A percentile compares a stretch with the other conserved stretches of the same genome.
These are phyloP conservation scores for Oenanthe oenanthe DNA, from an alignment of 2,113 vertebrate species.

Conservation along the genomic window DNA sequence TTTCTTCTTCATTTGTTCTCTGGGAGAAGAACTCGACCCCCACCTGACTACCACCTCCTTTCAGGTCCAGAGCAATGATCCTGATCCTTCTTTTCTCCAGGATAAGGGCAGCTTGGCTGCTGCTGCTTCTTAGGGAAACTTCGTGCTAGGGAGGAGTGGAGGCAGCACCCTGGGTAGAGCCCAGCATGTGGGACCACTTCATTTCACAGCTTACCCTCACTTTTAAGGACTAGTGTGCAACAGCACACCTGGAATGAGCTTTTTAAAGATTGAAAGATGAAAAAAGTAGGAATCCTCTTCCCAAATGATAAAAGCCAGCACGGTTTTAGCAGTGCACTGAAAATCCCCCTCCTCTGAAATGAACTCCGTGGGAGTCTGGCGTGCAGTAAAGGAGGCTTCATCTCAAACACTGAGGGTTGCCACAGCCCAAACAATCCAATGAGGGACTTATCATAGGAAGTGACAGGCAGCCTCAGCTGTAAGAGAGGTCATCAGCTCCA, in stretches of 20 bases:
- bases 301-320: background rate
- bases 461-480: background rate
- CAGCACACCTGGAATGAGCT: background rate
- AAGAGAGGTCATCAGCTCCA: background rate
- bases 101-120: background rate
- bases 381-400: background rate
- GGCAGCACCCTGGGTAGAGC: conserved; percentile 21
- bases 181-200: background rate
- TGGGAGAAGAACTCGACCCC: accelerated
- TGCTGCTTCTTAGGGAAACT: background rate
- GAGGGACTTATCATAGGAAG: conserved; percentile 17
- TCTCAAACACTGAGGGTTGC: background rate
- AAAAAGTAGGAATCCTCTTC: background rate
- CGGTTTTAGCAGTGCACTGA: background rate
- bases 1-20: background rate
- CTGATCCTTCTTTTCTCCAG: background rate
- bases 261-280: background rate
- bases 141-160: background rate
- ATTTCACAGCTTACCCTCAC: background rate
- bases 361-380: background rate
- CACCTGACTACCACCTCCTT: background rate
- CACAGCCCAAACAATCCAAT: background rate
- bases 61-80: background rate
- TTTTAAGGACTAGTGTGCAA: background rate
- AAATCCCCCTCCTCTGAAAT: background rate